These are phyloP conservation scores for Avahi laniger DNA, from an alignment of 2,797 vertebrate species.

Conservation along the genomic window DNA sequence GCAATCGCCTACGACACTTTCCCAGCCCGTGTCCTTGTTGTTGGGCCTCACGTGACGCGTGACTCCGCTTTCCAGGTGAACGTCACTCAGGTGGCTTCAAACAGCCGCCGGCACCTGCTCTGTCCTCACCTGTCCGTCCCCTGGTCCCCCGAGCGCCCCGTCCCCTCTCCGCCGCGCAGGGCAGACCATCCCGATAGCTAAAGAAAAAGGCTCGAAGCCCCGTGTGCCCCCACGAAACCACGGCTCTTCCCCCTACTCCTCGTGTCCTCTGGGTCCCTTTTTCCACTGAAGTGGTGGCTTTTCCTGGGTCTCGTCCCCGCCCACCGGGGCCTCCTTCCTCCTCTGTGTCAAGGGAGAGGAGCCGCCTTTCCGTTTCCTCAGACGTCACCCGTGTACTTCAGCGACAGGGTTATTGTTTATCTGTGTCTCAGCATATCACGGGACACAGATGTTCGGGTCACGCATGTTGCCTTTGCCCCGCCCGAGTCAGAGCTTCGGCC, in stretches of 20 bases:
- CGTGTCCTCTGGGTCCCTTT: slow-evolving; percentile 18
- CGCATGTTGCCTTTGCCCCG: no score
- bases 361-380: background rate
- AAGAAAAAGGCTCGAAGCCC: slow-evolving; percentile 3
- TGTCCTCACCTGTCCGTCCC: no score
- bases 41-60: no score
- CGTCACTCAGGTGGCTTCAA: no score
- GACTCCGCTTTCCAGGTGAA: no score
- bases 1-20: no score
- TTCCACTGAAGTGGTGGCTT: background rate
- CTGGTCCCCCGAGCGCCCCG: background rate
- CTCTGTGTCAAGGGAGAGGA: background rate
- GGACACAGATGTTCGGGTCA: no score
- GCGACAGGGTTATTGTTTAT: background rate
- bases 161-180: background rate
- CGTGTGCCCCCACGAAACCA: background rate
- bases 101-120: no score
- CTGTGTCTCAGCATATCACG: no score
- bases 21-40: no score
- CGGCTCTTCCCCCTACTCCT: background rate
- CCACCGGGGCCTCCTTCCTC: background rate
- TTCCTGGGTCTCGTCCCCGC: background rate
- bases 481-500: no score
- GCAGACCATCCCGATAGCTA: background rate
- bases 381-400: background rate